Evolutionary conservation across 1,140 invertebrate species (phyloP).

Genomic region (Ephestia elutella): DNA sequence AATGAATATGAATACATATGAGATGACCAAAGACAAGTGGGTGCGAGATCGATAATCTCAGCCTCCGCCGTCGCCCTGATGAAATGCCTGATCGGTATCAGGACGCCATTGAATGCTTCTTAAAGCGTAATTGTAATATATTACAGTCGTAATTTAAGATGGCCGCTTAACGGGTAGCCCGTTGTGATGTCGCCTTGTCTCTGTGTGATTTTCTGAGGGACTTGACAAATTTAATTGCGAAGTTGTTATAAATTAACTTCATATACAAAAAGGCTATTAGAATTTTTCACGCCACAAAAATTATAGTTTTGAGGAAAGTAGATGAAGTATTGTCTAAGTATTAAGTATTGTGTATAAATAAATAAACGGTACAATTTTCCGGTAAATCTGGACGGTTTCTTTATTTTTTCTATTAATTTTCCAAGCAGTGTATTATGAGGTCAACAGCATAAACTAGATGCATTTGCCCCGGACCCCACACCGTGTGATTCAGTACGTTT

Average conservation of each 20-base stretch:
- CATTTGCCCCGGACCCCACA: too few relatives aligned
- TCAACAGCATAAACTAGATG: too few relatives aligned
- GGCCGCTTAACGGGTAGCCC: neutral
- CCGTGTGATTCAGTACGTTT: neutral
- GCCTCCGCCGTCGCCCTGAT: slow-evolving; percentile 42
- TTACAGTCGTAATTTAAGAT: slow-evolving; percentile 29
- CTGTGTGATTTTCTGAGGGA: neutral
- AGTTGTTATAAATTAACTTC: too few relatives aligned
- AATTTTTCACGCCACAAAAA: too few relatives aligned
- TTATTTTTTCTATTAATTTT: too few relatives aligned
- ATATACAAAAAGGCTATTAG: too few relatives aligned
- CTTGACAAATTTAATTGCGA: neutral
- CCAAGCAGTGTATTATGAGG: too few relatives aligned
- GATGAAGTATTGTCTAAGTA: too few relatives aligned
- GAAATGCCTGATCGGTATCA: slow-evolving; percentile 62
- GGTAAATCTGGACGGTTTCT: too few relatives aligned
- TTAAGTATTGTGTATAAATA: too few relatives aligned
- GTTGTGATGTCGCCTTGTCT: slow-evolving; percentile 6
- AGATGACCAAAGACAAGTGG: neutral
- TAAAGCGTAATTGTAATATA: slow-evolving; percentile 39
- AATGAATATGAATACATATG: neutral
- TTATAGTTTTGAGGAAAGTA: too few relatives aligned
- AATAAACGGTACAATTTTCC: too few relatives aligned
- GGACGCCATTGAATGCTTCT: slow-evolving; percentile 51
- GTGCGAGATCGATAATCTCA: slow-evolving; percentile 4